phyloP scores from a whole-genome alignment of 1,140 invertebrate species.

The Plodia interpunctella region DNA sequence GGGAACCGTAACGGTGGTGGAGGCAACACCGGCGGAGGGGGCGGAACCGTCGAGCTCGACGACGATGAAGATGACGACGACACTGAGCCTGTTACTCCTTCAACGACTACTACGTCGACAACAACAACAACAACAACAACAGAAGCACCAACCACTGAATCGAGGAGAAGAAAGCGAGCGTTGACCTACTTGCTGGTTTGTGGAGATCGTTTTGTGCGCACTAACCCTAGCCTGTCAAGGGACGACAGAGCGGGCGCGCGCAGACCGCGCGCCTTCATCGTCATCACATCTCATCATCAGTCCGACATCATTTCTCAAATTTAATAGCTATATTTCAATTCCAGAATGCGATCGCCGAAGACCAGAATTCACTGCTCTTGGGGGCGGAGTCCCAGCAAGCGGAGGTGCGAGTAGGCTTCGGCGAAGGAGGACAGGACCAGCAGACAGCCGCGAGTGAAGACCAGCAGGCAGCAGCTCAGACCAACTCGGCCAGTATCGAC shows the following conservation, averaged over 20 bases:
- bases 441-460: conserved; percentile 60
- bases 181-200: conserved; percentile 58
- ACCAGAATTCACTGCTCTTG: conserved; percentile 65
- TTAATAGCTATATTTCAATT: conserved; percentile 24
- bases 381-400: conserved; percentile 80
- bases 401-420: conserved; percentile 81
- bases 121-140: conserved; percentile 42
- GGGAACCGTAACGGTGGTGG: conserved; percentile 64
- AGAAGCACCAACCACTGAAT: conserved; percentile 47
- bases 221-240: conserved; percentile 59
- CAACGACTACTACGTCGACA: conserved; percentile 38
- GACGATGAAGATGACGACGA: conserved; percentile 67
- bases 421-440: conserved; percentile 69
- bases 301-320: conserved; percentile 34
- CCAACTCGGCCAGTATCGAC: conserved; percentile 75
- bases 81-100: conserved; percentile 44
- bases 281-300: conserved; percentile 77
- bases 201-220: conserved; percentile 62
- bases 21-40: conserved; percentile 28
- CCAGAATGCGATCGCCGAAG: conserved; percentile 72
- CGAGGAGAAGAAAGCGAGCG: conserved; percentile 56
- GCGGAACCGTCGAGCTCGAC: conserved; percentile 60
- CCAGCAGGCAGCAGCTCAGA: conserved; percentile 77
- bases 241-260: conserved; percentile 62
- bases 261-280: conserved; percentile 72